Base-by-base conservation (phyloP, 2,113 vertebrate genomes). In the Sakesphorus luctuosus region DNA sequence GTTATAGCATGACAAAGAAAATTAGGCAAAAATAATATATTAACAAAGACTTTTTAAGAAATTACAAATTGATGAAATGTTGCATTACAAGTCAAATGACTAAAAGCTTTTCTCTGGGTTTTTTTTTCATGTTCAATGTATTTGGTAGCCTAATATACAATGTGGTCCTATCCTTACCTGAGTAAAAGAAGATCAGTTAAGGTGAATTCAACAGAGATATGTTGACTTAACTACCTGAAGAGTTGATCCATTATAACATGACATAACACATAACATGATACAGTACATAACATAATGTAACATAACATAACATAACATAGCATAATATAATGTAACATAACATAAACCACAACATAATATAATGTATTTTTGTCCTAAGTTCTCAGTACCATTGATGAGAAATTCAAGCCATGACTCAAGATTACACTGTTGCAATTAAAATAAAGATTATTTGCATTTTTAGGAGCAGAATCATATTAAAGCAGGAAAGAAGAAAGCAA, bases 401-500 rank as follows among this genome's bases (percentile, higher is more conserved):
- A 66, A 80, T 73, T 80, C 40, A 94, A 72, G 12, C 40, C 33
- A 29, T 38, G 19, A 66, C 36, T 61, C 19, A 61, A 65, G 44
- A 83, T 73, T 61, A 52, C 53, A 35, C 19, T 66, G 44, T 52
- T 61, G 40, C 6, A 67, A 83, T 74, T 90, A 62, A 44, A 49
- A 75, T 90, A 62, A 44, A 49, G 72, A 58, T 74, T 86, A 46
- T 61, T 97, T 93, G 12, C n/a, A 35, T 89, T 69, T 96, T 97
- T 73, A 99, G 99, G 94, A 98, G 95, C 93, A 98, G 99, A 79
- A 74, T 98, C 40, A 97, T 98, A 93, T 96, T 98, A 96, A 99
- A 98, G 85, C 98, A 97, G 77, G 98, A 99, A 93, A 97, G 96
- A 24, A 99, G 97, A 96, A 99, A 98, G 83, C 99, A 99, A 94